phyloP scores from a whole-genome alignment of 2,888 invertebrate species.

The Cheilosia soror region DNA sequence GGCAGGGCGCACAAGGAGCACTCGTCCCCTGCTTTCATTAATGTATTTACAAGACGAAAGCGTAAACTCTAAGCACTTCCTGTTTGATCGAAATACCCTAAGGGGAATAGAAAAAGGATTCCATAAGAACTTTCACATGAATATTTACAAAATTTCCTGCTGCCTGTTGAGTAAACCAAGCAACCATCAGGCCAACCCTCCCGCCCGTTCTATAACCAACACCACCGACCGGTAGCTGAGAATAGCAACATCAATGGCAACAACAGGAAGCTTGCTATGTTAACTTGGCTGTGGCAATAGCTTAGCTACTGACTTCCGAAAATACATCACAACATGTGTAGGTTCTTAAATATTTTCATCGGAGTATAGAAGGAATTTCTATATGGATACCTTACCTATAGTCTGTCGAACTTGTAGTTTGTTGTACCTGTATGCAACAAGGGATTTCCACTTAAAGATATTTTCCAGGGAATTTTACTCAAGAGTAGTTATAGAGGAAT shows the following conservation, averaged over 20 bases:
- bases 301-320: slow-evolving; percentile 64
- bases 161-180: slow-evolving; percentile 34
- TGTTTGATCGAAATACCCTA: slow-evolving; percentile 83
- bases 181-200: background rate
- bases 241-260: slow-evolving; percentile 6
- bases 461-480: slow-evolving; percentile 3
- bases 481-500: background rate
- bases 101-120: slow-evolving; percentile 82
- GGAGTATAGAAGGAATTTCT: slow-evolving; percentile 5
- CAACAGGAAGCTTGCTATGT: slow-evolving; percentile 49
- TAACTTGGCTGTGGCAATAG: slow-evolving; percentile 54
- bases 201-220: background rate
- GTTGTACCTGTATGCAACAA: slow-evolving; percentile 17
- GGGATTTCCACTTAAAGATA: slow-evolving; percentile 32
- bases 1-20: slow-evolving; percentile 40
- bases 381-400: background rate
- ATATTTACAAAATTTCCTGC: slow-evolving; percentile 73
- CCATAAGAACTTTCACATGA: slow-evolving; percentile 73
- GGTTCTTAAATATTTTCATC: slow-evolving; percentile 18
- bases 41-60: slow-evolving; percentile 68
- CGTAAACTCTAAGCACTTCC: slow-evolving; percentile 81
- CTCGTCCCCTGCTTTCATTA: slow-evolving; percentile 50
- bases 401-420: background rate
- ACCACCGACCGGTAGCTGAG: background rate
- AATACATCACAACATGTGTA: slow-evolving; percentile 46